Evolutionary conservation across 2,797 vertebrate species (phyloP).

Genomic region (Anguilla pacifica): DNA sequence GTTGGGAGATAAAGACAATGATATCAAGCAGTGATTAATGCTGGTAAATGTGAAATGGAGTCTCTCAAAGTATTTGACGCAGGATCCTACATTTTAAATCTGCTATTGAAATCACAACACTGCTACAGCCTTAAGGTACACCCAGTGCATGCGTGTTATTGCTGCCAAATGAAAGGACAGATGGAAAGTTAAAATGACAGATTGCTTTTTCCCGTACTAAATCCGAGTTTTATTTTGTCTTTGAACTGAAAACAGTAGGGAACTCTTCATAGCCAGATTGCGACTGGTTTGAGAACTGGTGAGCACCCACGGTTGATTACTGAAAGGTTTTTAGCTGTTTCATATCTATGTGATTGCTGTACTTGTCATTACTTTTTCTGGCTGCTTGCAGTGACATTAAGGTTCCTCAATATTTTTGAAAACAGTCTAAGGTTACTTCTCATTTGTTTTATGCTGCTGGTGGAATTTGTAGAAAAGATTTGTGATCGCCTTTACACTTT

Average conservation of each 20-base stretch:
- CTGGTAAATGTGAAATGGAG: background rate
- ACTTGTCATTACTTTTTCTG: background rate
- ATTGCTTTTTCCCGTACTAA: background rate
- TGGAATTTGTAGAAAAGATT: background rate
- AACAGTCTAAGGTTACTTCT: background rate
- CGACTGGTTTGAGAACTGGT: background rate
- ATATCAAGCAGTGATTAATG: background rate
- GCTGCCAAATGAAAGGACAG: background rate
- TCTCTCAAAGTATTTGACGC: background rate
- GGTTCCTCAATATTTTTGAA: background rate
- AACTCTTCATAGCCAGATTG: background rate
- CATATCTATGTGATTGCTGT: background rate
- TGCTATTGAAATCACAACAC: background rate
- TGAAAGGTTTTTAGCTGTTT: background rate
- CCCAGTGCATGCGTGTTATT: background rate
- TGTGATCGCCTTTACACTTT: background rate
- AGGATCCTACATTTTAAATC: background rate
- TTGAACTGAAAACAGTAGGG: background rate
- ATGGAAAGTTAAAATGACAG: background rate
- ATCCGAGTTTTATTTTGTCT: background rate
- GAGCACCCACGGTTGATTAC: background rate
- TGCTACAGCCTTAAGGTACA: background rate
- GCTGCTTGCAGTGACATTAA: background rate
- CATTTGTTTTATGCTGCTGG: background rate
- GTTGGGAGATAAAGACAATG: background rate